Percentiles rank a stretch among this genome's conserved stretches.
Conservation (phyloP, 2,113 vertebrate genomes). For the Arenaria interpres region DNA sequence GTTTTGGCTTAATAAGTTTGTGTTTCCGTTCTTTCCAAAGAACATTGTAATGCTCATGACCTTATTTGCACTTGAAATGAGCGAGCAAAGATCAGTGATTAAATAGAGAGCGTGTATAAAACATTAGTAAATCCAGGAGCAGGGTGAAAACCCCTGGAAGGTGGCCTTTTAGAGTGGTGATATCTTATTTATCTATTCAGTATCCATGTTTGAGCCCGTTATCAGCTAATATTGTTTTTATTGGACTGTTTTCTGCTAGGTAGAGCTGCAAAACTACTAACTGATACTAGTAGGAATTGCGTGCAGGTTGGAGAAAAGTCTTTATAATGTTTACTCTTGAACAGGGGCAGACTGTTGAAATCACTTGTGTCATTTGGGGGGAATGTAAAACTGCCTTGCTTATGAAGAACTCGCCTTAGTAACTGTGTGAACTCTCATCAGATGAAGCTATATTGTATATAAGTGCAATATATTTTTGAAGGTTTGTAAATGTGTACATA, state of each 20-base stretch:
- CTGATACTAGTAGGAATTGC: neutral
- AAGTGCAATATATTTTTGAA: constrained; percentile 81
- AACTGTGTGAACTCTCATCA: constrained; percentile 45
- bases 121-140: neutral
- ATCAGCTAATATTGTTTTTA: constrained; percentile 5
- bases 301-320: constrained; percentile 38
- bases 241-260: constrained; percentile 33
- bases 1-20: constrained; percentile 20
- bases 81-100: neutral
- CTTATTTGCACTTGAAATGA: constrained; percentile 47
- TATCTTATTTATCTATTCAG: constrained; percentile 27
- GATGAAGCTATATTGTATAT: constrained; percentile 73
- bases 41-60: neutral
- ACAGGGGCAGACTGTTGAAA: constrained; percentile 38
- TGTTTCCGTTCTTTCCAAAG: constrained; percentile 27
- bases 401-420: constrained; percentile 68
- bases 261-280: constrained; percentile 14
- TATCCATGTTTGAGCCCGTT: neutral
- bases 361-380: constrained; percentile 4
- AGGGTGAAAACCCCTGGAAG: constrained; percentile 18
- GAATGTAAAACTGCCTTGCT: constrained; percentile 61
- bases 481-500: constrained; percentile 82
- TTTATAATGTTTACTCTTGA: constrained; percentile 55
- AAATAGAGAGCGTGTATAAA: constrained; percentile 15
- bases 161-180: constrained; percentile 37